Evolutionary conservation across 2,888 invertebrate species (phyloP).

Genomic region (Sarcophaga caerulescens): DNA sequence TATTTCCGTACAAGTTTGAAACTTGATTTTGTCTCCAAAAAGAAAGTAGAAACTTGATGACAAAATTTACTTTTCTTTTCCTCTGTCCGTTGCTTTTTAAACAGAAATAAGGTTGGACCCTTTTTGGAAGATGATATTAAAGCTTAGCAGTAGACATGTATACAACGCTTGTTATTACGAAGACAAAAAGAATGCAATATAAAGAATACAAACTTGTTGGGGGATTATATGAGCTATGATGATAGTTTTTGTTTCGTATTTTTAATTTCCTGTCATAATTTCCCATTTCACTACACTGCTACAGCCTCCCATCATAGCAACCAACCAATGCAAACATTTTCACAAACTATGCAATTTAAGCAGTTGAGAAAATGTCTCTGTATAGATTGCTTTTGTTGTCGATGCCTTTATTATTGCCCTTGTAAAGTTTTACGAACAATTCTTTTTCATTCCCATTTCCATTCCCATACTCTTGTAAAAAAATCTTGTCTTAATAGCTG

Average conservation of each 20-base stretch:
- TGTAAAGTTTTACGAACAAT: conserved; percentile 2
- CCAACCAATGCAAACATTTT: neutral
- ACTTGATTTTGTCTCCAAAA: too few relatives aligned
- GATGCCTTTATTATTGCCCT: conserved; percentile 8
- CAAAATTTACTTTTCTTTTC: too few relatives aligned
- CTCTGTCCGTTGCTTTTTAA: neutral
- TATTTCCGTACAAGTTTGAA: too few relatives aligned
- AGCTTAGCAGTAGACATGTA: too few relatives aligned
- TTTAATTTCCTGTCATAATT: conserved; percentile 68
- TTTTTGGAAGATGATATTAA: too few relatives aligned
- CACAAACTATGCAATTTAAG: conserved; percentile 17
- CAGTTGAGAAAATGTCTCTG: neutral
- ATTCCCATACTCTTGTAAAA: neutral
- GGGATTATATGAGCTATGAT: conserved; percentile 23
- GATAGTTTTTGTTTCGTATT: conserved; percentile 53
- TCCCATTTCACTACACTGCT: conserved; percentile 40
- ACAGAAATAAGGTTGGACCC: neutral
- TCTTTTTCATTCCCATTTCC: neutral
- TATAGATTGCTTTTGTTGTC: conserved; percentile 2
- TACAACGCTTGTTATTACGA: too few relatives aligned
- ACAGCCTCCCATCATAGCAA: neutral
- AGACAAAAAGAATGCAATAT: neutral
- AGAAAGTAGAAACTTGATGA: too few relatives aligned
- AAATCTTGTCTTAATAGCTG: neutral
- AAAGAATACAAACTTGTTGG: neutral